Base-by-base conservation (phyloP, 2,888 invertebrate genomes). In the Philhelius pedissequus region DNA sequence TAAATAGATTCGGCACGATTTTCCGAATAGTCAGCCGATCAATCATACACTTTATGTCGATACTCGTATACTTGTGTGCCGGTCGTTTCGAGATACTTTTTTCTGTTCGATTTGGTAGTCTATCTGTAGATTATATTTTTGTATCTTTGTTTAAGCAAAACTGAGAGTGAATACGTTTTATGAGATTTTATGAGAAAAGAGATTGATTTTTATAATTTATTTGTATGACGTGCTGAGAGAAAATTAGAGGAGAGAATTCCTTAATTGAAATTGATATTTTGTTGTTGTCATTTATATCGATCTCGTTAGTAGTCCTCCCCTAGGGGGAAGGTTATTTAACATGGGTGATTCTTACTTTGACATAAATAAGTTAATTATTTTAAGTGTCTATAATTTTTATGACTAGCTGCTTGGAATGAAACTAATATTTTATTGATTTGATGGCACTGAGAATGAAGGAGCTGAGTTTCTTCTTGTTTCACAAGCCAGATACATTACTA, bases 121-220 rank as follows among this genome's bases (percentile, higher is more conserved):
- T 20, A 3, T 32, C 13, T 20, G 2, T 30, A n/a, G 38, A 27
- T 58, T 25, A 7, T 6, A 0, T 43, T n/a, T 18, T 15, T 27
- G 27, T 56, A 18, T 38, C 18, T 32, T 9, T 22, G 9, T 62
- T 27, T 43, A 7, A 32, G 38, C 25, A 25, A n/a, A 8, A 13
- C 4, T 45, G 54, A 32, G 56, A 32, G 9, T 40, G 43, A 7
- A 40, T 40, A 60, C 45, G 73, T 74, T 83, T 78, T 78, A 78
- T 77, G 77, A 69, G 69, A 32, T 78, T 83, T 78, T 45, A 78
- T 78, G 40, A 50, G 74, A 35, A 30, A 74, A 62, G 25, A 78
- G 62, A 78, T 78, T 69, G 73, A 69, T 74, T 82, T 74, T 68
- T 73, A 74, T 68, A 62, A 64, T 54, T 15, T 32, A 58, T 71